A percentile compares a stretch with the other conserved stretches of the same genome.
These are phyloP conservation scores for Ranitomeya imitator DNA, from an alignment of 2,113 vertebrate genomes.

Conservation along the genomic window DNA sequence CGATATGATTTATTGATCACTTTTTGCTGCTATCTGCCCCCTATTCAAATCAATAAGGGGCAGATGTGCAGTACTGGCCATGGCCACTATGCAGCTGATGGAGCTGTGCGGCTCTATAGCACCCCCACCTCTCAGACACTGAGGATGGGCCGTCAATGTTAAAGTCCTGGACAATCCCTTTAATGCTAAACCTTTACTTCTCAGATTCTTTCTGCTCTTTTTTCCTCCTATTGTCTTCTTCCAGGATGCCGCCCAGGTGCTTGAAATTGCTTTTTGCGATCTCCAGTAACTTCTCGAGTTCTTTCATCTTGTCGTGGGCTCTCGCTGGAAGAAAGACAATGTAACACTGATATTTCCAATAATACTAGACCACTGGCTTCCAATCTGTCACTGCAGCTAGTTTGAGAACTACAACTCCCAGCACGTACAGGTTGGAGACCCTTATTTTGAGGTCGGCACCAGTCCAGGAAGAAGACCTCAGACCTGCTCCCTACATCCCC, in stretches of 20 bases:
- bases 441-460: too few relatives aligned
- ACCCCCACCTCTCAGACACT: too few relatives aligned
- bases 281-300: constrained; percentile 71
- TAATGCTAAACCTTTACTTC: constrained; percentile 67
- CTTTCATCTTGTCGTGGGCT: constrained; percentile 73
- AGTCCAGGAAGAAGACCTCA: background rate
- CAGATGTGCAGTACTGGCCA: too few relatives aligned
- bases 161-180: background rate
- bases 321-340: constrained; percentile 70
- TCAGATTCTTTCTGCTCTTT: constrained; percentile 67
- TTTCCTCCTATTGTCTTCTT: constrained; percentile 70
- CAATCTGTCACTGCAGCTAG: background rate
- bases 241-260: constrained; percentile 78
- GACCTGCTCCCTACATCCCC: background rate
- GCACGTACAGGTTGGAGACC: background rate
- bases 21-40: too few relatives aligned
- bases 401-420: background rate
- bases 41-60: too few relatives aligned
- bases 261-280: constrained; percentile 79
- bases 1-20: too few relatives aligned
- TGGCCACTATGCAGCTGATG: too few relatives aligned
- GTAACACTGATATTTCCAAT: background rate
- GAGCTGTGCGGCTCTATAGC: too few relatives aligned
- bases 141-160: too few relatives aligned
- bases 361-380: background rate